Conservation (phyloP, 2,797 vertebrate species). For the Hyperoplus immaculatus region DNA sequence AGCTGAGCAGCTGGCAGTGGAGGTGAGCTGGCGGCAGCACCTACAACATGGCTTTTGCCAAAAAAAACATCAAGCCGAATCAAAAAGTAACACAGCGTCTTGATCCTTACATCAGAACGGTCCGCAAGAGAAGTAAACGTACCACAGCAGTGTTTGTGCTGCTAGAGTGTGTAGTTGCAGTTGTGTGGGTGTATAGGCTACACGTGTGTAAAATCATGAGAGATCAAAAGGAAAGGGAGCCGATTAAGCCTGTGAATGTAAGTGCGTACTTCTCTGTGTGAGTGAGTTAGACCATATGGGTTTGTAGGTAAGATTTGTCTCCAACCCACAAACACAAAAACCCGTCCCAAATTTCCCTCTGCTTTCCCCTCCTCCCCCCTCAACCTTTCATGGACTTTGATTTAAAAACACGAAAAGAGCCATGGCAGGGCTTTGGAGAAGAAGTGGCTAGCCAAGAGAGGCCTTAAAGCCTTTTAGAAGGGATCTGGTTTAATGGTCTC, state of each 20-base stretch:
- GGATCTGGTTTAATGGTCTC: slow-evolving; percentile 80
- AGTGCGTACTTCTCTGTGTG: slow-evolving; percentile 17
- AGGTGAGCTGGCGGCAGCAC: slow-evolving; percentile 56
- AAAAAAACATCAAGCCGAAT: slow-evolving; percentile 73
- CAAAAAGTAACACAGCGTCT: slow-evolving; percentile 61
- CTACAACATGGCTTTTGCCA: slow-evolving; percentile 62
- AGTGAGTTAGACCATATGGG: slow-evolving; percentile 53
- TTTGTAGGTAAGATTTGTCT: slow-evolving; percentile 69
- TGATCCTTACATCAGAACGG: slow-evolving; percentile 66
- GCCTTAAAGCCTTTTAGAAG: slow-evolving; percentile 77
- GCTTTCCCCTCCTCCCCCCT: slow-evolving; percentile 12
- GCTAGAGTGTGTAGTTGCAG: slow-evolving; percentile 29
- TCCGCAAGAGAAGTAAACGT: slow-evolving; percentile 41
- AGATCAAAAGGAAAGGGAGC: slow-evolving; percentile 40
- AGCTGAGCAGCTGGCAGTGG: slow-evolving; percentile 73
- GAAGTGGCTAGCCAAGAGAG: slow-evolving; percentile 70
- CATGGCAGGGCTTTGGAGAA: slow-evolving; percentile 70
- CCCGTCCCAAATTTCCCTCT: slow-evolving; percentile 55
- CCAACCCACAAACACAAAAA: slow-evolving; percentile 69
- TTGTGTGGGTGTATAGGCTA: slow-evolving; percentile 4
- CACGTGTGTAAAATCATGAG: slow-evolving; percentile 19
- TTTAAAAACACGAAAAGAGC: slow-evolving; percentile 79
- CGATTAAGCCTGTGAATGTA: slow-evolving; percentile 53
- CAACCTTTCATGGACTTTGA: slow-evolving; percentile 73
- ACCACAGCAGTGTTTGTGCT: slow-evolving; percentile 55